These are phyloP conservation scores for Orestias chungarensis DNA, from an alignment of 2,797 vertebrate genomes.

Conservation along the genomic window DNA sequence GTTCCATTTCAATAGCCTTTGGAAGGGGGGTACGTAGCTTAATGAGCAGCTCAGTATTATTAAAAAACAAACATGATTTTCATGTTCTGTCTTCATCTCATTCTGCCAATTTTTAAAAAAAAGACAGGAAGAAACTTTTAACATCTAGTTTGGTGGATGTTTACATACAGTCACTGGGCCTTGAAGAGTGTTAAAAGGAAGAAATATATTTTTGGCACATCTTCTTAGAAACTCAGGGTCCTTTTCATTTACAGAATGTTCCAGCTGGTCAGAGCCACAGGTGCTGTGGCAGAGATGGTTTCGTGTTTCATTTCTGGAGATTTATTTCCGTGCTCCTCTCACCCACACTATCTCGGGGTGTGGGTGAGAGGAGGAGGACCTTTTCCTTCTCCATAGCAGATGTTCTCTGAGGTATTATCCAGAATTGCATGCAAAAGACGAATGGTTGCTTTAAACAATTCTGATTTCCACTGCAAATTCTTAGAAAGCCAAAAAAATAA, in stretches of 20 bases:
- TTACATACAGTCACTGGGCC: background rate
- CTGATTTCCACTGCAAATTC: background rate
- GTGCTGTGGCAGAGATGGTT: slow-evolving; percentile 46
- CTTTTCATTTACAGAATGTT: slow-evolving; percentile 45
- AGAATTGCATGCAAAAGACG: slow-evolving; percentile 12
- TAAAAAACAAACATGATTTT: slow-evolving; percentile 13
- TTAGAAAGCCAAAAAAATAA: background rate
- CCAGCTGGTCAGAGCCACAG: slow-evolving; percentile 58
- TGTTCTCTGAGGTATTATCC: slow-evolving; percentile 39
- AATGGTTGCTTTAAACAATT: background rate
- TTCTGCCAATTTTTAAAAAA: slow-evolving; percentile 15
- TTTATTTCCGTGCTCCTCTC: slow-evolving; percentile 47
- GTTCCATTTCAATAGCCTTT: slow-evolving; percentile 1
- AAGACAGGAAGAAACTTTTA: slow-evolving; percentile 7
- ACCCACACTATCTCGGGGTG: background rate
- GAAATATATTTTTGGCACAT: slow-evolving; percentile 35
- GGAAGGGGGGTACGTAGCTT: background rate
- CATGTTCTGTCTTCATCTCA: slow-evolving; percentile 5
- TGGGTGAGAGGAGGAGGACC: slow-evolving; percentile 1
- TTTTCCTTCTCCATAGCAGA: slow-evolving; percentile 44
- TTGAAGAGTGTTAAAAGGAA: slow-evolving; percentile 32
- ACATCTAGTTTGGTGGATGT: slow-evolving; percentile 10
- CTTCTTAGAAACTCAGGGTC: slow-evolving; percentile 47
- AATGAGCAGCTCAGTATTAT: slow-evolving; percentile 19
- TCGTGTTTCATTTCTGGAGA: slow-evolving; percentile 59